Base-by-base conservation (phyloP, 2,888 invertebrate species). In the Thymelicus lineola region DNA sequence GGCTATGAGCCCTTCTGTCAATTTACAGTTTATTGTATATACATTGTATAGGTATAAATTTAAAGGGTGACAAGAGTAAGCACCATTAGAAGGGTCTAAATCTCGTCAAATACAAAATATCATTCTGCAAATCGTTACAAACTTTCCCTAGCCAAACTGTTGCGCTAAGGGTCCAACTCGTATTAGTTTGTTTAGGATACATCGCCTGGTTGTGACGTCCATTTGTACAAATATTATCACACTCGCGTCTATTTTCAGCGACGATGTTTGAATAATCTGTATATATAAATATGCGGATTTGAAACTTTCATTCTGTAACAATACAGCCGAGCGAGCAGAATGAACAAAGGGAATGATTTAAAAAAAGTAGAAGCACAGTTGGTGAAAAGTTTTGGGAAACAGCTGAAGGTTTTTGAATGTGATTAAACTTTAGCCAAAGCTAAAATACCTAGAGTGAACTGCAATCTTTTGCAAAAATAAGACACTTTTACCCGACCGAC, bases 181-280 rank as follows among this genome's bases (percentile, higher is more conserved):
- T 17, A 55, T 58, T 17, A 48, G 68, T 63, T 68, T 68, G 68
- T 58, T 68, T 68, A 63, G 57, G 68, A 63, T 15, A 46, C 20
- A 55, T 28, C 61, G 45, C 48, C 42, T 48, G 46, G 38, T 17
- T 46, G 55, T 62, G 68, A 62, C 68, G 68, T 57, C 68, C 62
- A 38, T 17, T 15, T 46, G 48, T 48, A 46, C 62, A 68, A 67
- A 68, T 61, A 62, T 68, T 62, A 62, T 57, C 20, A 53, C 46
- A 20, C 45, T 28, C 46, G 46, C 48, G 6, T 58, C 62, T 68
- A 68, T 68, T 68, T 68, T 62, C 62, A 20, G 61, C 20, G 12
- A n/a, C 65, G 28, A 62, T 63, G 62, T 57, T 65, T 65, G 65
- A 36, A 28, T 55, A 48, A 48, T 57, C 58, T 66, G 58, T 36